Evolutionary conservation across 1,140 invertebrate species (phyloP), one percentile per base, ranked within the genome.

Genomic region (Ctenoplectra terminalis): DNA sequence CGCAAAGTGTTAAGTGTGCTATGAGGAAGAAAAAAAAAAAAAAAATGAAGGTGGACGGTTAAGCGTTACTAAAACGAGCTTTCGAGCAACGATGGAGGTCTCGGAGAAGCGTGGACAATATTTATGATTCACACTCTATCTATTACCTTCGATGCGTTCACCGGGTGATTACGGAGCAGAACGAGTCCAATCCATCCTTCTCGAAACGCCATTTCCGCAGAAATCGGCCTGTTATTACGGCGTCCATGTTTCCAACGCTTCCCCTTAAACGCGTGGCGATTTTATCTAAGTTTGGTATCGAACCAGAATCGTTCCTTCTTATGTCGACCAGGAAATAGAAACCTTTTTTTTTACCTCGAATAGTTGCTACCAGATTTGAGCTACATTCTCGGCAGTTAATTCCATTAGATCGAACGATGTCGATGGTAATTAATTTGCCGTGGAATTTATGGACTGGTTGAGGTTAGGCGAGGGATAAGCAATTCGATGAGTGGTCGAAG

Each of bases 91-190:
- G 61, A 58, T 9, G 40, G 26, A 58, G 52, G 63, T 67, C 74
- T 37, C 20, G 26, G 11, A 46, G 56, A 1, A n/a, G 29, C 46
- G 31, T 23, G 34, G 29, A 43, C 63, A 40, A 58, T 56, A 61
- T 78, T 50, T 60, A 78, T 52, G 64, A 70, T 78, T 69, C 76
- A 78, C 66, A 23, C 66, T 76, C 63, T 29, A 34, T 52, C 31
- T 43, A 50, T 70, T 43, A 67, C 23, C 40, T 74, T 23, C 56
- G 56, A 48, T 13, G 26, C 37, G n/a, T 34, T 48, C 54, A 70
- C 29, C 1, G 11, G 31, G 31, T 63, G 37, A 83, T 81, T 81
- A 81, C 37, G 11, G 1, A 54, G 17, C 26, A 50, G 26, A 37
- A 40, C 46, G 15, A 43, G 37, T 58, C 29, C 43, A 29, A 56